Percentiles rank a stretch among this genome's conserved stretches.
These are phyloP conservation scores for Sinodicranocentrus sp. DNA, from an alignment of 2,888 invertebrate genomes.

Conservation along the genomic window DNA sequence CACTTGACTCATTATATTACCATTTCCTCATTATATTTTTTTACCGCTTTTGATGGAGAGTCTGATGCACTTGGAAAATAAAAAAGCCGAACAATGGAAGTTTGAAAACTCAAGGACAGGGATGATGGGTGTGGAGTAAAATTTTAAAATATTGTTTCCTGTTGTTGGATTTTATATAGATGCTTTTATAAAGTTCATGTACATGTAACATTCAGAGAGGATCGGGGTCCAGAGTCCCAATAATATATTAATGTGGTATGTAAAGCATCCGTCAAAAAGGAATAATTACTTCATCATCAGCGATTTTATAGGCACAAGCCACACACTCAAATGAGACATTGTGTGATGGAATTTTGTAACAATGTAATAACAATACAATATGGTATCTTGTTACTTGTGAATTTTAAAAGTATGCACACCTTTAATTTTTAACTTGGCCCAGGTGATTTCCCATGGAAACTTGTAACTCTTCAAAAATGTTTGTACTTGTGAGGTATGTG, in stretches of 20 bases:
- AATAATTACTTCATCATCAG: no score
- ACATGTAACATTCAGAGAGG: no score
- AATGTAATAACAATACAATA: no score
- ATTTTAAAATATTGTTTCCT: slow-evolving; percentile 55
- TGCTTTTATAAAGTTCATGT: no score
- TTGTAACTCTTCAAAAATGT: neutral
- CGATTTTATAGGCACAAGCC: no score
- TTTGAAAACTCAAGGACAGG: slow-evolving; percentile 40
- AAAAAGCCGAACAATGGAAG: slow-evolving; percentile 35
- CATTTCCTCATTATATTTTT: slow-evolving; percentile 46
- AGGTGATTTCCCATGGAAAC: slow-evolving; percentile 49
- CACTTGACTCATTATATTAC: slow-evolving; percentile 28
- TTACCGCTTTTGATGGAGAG: neutral
- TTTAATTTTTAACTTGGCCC: neutral
- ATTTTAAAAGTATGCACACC: no score
- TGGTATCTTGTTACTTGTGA: no score
- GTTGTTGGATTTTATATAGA: neutral
- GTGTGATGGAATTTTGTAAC: no score
- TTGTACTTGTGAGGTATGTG: neutral
- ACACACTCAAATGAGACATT: no score
- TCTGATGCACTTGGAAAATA: slow-evolving; percentile 11
- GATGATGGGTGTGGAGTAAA: slow-evolving; percentile 31
- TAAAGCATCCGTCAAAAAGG: no score
- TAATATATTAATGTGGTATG: no score
- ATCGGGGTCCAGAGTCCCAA: no score